Percentiles rank a stretch among this genome's conserved stretches.
Evolutionary conservation across 1,140 invertebrate genomes (phyloP).

Genomic region (Zaprionus ghesquierei): DNA sequence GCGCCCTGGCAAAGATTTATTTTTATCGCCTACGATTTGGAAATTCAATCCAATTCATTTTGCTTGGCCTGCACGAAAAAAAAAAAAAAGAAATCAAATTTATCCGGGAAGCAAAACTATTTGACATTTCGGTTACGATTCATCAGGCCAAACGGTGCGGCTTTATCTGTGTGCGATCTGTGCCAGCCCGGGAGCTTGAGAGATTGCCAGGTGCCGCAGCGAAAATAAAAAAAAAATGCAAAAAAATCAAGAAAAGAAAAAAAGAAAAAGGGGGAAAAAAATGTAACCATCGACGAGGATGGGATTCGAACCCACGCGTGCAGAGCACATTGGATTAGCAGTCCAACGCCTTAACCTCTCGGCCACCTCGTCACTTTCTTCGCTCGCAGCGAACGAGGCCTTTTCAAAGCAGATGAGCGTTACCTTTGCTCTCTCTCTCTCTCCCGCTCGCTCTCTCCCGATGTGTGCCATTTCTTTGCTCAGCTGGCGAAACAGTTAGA

Average conservation of each 20-base stretch:
- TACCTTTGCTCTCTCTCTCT: not conserved
- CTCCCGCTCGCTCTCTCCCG: not conserved
- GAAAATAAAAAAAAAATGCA: not conserved
- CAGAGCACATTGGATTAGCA: constrained; percentile 89
- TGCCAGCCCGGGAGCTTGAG: not conserved
- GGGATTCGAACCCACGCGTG: constrained; percentile 95
- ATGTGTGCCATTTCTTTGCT: constrained; percentile 3
- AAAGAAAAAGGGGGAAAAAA: constrained; percentile 1
- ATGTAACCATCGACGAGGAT: constrained; percentile 88
- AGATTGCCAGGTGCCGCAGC: constrained; percentile 10
- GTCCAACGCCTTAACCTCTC: constrained; percentile 95
- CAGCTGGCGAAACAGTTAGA: not conserved
- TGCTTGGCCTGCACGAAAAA: constrained; percentile 1
- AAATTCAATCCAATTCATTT: constrained; percentile 81
- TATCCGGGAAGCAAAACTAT: constrained; percentile 16
- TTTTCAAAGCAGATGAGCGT: constrained; percentile 4
- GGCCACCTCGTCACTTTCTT: constrained; percentile 89
- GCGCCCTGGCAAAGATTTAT: constrained; percentile 76
- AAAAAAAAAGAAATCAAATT: not conserved
- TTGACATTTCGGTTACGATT: constrained; percentile 36
- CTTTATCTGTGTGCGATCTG: not conserved
- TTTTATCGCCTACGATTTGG: constrained; percentile 80
- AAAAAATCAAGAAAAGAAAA: not conserved
- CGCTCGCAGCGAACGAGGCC: not conserved
- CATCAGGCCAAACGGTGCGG: not conserved